A percentile compares a stretch with the other conserved stretches of the same genome.
Conservation (phyloP, 2,797 vertebrate species). For the Lepidocolaptes lacrymiger region DNA sequence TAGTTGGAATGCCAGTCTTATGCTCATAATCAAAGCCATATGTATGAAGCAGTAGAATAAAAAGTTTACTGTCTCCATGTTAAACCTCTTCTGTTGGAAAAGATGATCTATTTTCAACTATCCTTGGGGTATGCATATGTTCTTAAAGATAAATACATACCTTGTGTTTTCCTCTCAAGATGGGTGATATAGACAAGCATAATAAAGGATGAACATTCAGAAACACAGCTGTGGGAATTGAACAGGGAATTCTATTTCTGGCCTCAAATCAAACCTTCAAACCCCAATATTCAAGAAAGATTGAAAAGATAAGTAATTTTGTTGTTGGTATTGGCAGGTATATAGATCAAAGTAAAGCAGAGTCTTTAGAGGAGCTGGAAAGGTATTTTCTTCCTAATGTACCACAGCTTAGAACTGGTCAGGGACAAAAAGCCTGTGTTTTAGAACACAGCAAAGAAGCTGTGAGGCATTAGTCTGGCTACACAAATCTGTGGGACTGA, state of each 20-base stretch:
- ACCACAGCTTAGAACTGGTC: neutral
- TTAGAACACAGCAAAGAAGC: neutral
- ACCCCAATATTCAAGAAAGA: neutral
- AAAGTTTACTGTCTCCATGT: neutral
- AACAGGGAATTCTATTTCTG: neutral
- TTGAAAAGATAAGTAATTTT: neutral
- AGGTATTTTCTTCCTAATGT: neutral
- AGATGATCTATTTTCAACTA: neutral
- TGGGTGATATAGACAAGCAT: neutral
- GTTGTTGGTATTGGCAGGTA: neutral
- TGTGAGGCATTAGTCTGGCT: neutral
- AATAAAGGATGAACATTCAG: neutral
- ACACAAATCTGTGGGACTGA: neutral
- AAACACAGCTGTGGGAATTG: neutral
- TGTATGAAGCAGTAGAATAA: neutral
- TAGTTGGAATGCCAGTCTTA: neutral
- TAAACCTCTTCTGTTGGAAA: neutral
- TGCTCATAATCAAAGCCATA: neutral
- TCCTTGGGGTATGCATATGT: neutral
- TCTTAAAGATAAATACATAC: neutral
- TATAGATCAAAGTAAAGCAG: neutral
- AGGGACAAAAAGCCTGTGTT: neutral
- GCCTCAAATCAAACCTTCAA: neutral
- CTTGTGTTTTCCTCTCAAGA: neutral
- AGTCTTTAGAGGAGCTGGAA: neutral